A percentile compares a stretch with the other conserved stretches of the same genome.
phyloP scores from a whole-genome alignment of 1,140 invertebrate genomes.

The Nasonia giraulti region DNA sequence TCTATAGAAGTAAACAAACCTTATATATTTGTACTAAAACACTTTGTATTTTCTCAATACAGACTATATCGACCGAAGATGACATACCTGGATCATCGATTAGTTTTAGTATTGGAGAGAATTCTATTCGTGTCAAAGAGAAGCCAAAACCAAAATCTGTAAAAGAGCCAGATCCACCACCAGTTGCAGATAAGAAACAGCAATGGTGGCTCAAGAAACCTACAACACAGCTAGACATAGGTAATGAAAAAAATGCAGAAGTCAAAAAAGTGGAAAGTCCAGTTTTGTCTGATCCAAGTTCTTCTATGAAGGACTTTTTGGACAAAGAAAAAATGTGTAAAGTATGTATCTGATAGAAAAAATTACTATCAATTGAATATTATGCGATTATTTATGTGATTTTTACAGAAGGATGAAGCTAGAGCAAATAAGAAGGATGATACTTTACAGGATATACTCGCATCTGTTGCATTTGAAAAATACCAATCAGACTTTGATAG shows the following conservation, averaged over 20 bases:
- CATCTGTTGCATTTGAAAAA: constrained; percentile 68
- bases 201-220: constrained; percentile 68
- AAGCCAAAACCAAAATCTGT: constrained; percentile 54
- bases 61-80: constrained; percentile 62
- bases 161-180: constrained; percentile 25
- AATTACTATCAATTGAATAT: constrained; percentile 20
- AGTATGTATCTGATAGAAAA: constrained; percentile 54
- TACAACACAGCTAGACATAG: constrained; percentile 55
- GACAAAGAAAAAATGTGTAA: constrained; percentile 70
- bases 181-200: constrained; percentile 48
- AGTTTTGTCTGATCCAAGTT: constrained; percentile 61
- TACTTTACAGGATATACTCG: constrained; percentile 66
- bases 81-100: constrained; percentile 63
- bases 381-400: constrained; percentile 49
- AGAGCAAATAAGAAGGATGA: constrained; percentile 65
- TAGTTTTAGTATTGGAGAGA: constrained; percentile 64
- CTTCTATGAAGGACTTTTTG: constrained; percentile 69
- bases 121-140: constrained; percentile 63
- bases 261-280: constrained; percentile 50
- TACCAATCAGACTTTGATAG: constrained; percentile 71
- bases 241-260: constrained; percentile 53
- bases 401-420: constrained; percentile 57
- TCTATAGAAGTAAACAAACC: neutral
- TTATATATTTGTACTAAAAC: neutral
- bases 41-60: neutral